phyloP scores from a whole-genome alignment of 2,888 invertebrate species.

The Mythimna vitellina region DNA sequence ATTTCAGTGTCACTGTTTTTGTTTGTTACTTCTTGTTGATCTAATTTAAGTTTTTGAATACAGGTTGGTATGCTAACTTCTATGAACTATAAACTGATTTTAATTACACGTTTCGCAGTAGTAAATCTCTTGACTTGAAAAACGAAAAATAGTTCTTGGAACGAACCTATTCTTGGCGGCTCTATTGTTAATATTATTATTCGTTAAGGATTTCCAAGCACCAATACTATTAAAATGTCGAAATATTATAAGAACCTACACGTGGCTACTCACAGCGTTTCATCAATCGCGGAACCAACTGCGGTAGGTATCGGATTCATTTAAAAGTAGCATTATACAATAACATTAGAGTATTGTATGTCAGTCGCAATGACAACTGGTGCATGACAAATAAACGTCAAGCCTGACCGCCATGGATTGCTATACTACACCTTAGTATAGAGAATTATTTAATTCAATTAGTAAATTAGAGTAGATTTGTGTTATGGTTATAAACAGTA shows the following conservation, averaged over 20 bases:
- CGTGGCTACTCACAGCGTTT: conserved; percentile 50
- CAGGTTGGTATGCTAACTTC: conserved; percentile 27
- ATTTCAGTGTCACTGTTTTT: conserved; percentile 8
- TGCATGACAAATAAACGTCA: conserved; percentile 67
- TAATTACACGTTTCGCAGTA: conserved; percentile 21
- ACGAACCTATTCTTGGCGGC: neutral
- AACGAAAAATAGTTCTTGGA: conserved; percentile 10
- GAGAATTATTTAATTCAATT: conserved; percentile 11
- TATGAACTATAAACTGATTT: conserved; percentile 39
- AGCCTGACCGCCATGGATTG: conserved; percentile 14
- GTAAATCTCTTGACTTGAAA: conserved; percentile 7
- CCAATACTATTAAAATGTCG: neutral
- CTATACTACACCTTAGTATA: conserved; percentile 12
- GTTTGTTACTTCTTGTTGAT: conserved; percentile 11
- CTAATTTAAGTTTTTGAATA: conserved; percentile 17
- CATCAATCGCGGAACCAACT: conserved; percentile 64
- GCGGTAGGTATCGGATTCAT: conserved; percentile 69
- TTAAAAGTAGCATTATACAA: conserved; percentile 73
- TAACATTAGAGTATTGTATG: conserved; percentile 67
- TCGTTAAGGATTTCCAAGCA: neutral
- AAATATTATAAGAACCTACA: conserved; percentile 12
- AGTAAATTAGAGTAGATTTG: conserved; percentile 16
- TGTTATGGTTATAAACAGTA: conserved; percentile 1
- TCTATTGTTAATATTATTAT: conserved; percentile 4
- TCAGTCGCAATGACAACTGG: conserved; percentile 71